Conservation (phyloP, 1,140 invertebrate genomes). For the Drosophila kikkawai region DNA sequence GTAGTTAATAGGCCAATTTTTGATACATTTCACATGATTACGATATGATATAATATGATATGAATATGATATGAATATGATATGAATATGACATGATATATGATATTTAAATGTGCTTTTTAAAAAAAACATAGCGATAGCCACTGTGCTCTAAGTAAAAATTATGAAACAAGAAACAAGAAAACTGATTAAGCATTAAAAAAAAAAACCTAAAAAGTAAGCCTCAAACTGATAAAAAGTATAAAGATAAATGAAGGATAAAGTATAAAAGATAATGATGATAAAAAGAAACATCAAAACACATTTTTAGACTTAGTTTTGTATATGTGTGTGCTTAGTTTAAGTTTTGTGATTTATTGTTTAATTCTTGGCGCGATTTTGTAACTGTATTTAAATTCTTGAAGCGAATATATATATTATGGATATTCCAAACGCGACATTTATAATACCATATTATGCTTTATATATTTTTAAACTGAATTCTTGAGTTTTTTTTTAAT, state of each 20-base stretch:
- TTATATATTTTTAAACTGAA: conserved; percentile 59
- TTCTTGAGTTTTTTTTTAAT: conserved; percentile 55
- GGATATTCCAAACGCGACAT: conserved; percentile 25
- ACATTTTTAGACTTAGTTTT: conserved; percentile 70
- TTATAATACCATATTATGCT: conserved; percentile 58
- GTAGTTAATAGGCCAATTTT: conserved; percentile 81
- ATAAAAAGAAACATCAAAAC: conserved; percentile 25
- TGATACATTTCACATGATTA: conserved; percentile 75
- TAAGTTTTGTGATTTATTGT: conserved; percentile 84
- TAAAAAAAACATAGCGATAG: conserved; percentile 41
- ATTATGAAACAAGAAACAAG: conserved; percentile 39
- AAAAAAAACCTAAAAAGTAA: conserved; percentile 50
- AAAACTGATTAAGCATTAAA: conserved; percentile 76
- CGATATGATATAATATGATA: too few species aligned
- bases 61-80: too few species aligned
- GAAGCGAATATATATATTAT: neutral
- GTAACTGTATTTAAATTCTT: conserved; percentile 45
- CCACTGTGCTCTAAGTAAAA: conserved; percentile 52
- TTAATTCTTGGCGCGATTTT: conserved; percentile 71
- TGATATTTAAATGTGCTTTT: conserved; percentile 67
- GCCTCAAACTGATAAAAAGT: conserved; percentile 40
- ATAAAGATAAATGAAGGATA: conserved; percentile 8
- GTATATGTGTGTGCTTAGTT: conserved; percentile 63
- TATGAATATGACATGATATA: conserved; percentile 38
- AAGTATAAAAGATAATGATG: conserved; percentile 14